Conservation (phyloP, 1,140 invertebrate genomes). For the Myzus persicae region DNA sequence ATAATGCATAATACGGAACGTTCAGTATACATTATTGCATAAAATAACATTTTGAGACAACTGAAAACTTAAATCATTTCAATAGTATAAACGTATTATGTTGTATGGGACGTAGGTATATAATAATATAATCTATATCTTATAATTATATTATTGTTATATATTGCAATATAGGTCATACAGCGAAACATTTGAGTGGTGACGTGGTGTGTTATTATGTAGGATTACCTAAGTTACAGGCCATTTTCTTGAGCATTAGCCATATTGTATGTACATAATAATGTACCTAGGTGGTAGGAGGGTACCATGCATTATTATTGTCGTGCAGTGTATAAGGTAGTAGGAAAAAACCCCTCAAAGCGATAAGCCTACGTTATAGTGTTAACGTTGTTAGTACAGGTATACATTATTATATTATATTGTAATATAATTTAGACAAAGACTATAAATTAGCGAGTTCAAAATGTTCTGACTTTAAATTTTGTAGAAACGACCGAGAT, state of each 20-base stretch:
- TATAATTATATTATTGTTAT: not conserved
- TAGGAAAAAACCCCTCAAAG: not conserved
- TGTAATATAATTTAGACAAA: constrained; percentile 5
- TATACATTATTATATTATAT: not conserved
- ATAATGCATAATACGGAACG: not conserved
- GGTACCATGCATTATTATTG: not conserved
- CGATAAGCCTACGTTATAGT: not conserved
- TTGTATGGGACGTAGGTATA: not conserved
- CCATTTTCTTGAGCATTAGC: not conserved
- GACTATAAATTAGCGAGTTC: not conserved
- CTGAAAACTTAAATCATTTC: not conserved
- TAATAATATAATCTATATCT: no score
- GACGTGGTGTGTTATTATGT: not conserved
- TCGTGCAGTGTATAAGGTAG: not conserved
- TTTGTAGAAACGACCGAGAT: not conserved
- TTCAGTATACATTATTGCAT: not conserved
- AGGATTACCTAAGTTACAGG: not conserved
- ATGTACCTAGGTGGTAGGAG: not conserved
- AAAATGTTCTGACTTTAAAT: not conserved
- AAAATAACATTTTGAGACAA: not conserved
- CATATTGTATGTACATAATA: not conserved
- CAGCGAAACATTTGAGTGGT: not conserved
- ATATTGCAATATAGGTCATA: not conserved
- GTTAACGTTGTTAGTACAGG: not conserved
- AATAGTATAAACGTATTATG: not conserved